Percentiles rank a stretch among this genome's conserved stretches.
Conservation (phyloP, 2,888 invertebrate genomes). For the Stenolophus ochropezus region DNA sequence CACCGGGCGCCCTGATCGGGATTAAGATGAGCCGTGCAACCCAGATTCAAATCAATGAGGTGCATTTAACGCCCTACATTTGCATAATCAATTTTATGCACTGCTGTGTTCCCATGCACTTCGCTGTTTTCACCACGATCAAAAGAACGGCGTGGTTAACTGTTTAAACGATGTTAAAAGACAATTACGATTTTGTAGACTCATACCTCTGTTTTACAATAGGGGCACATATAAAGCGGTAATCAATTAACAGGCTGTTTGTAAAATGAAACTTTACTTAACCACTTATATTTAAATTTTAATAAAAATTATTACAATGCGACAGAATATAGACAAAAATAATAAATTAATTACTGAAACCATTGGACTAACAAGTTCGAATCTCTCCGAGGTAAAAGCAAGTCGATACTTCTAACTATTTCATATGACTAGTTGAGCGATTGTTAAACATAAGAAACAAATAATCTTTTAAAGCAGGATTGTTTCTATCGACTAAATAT, state of each 20-base stretch:
- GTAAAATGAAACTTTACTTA: too few species aligned
- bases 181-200: neutral
- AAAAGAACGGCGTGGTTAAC: neutral
- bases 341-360: too few species aligned
- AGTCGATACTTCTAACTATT: too few species aligned
- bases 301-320: too few species aligned
- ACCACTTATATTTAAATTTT: too few species aligned
- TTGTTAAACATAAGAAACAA: too few species aligned
- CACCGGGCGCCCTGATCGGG: neutral
- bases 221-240: neutral
- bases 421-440: too few species aligned
- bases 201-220: neutral
- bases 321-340: too few species aligned
- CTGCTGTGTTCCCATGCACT: neutral
- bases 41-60: neutral
- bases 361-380: too few species aligned
- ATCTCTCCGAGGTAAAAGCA: too few species aligned
- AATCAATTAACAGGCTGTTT: neutral
- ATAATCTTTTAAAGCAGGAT: too few species aligned
- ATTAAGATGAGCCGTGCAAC: neutral
- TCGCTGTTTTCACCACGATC: neutral
- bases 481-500: too few species aligned
- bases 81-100: slow-evolving; percentile 23
- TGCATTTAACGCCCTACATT: slow-evolving; percentile 1
- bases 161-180: neutral